phyloP scores from a whole-genome alignment of 2,888 invertebrate genomes.

The Megastigmus dorsalis region DNA sequence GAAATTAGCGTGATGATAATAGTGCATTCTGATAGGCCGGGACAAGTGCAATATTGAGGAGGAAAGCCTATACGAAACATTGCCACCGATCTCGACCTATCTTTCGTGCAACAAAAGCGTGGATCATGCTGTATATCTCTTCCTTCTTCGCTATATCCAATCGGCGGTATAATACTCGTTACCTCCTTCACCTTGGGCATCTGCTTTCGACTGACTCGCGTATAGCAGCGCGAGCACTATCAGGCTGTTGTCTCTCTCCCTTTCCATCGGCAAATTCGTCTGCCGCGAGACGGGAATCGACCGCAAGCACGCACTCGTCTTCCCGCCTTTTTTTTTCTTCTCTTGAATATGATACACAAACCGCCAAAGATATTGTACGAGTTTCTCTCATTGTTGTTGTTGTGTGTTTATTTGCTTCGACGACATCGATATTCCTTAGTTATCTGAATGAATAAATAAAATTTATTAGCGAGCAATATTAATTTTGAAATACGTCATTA shows the following conservation, averaged over 20 bases:
- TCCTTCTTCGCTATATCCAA: not conserved
- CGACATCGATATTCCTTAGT: not conserved
- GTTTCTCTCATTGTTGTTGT: not conserved
- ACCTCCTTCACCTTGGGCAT: not conserved
- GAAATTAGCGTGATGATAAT: conserved; percentile 43
- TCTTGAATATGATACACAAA: too few relatives aligned
- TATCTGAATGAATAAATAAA: conserved; percentile 16
- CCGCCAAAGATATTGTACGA: not conserved
- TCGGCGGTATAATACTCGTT: conserved; percentile 16
- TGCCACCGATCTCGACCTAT: conserved; percentile 75
- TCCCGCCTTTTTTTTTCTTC: conserved; percentile 1
- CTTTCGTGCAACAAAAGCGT: conserved; percentile 67
- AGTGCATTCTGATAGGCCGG: conserved; percentile 75
- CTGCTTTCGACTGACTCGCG: not conserved
- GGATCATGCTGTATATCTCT: not conserved
- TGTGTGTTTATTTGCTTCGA: not conserved
- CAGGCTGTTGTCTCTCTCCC: conserved; percentile 27
- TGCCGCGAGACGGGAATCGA: conserved; percentile 14
- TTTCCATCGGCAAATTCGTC: not conserved
- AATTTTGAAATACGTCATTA: too few relatives aligned
- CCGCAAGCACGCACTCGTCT: conserved; percentile 31
- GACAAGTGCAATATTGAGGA: conserved; percentile 75
- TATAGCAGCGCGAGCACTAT: not conserved
- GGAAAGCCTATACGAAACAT: conserved; percentile 67
- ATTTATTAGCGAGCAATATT: not conserved